Evolutionary conservation across 2,113 vertebrate species (phyloP).

Genomic region (Nothocercus nigrocapillus): DNA sequence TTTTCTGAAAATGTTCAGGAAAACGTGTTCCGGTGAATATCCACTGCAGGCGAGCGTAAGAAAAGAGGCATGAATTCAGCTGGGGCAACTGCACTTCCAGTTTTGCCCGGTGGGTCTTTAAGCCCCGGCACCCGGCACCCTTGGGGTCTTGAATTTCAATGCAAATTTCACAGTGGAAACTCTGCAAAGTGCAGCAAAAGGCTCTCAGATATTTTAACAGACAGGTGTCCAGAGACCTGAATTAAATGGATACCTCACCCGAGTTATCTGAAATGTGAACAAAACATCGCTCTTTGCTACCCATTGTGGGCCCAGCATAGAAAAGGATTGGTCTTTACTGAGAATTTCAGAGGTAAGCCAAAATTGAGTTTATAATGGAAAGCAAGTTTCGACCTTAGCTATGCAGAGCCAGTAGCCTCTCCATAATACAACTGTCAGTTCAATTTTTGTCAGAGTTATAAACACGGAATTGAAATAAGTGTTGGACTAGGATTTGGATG

Average conservation of each 20-base stretch:
- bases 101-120: background rate
- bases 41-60: background rate
- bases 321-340: slow-evolving; percentile 22
- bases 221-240: background rate
- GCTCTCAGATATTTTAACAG: background rate
- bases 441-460: slow-evolving; percentile 63
- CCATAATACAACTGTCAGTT: slow-evolving; percentile 67
- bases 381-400: slow-evolving; percentile 49
- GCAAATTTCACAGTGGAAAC: background rate
- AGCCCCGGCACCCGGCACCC: background rate
- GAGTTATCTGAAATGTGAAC: slow-evolving; percentile 7
- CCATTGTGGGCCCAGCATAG: background rate
- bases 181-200: background rate
- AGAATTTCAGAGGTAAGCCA: slow-evolving; percentile 46
- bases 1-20: slow-evolving; percentile 24
- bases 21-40: slow-evolving; percentile 1
- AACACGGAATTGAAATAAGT: slow-evolving; percentile 67
- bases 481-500: slow-evolving; percentile 57
- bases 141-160: background rate
- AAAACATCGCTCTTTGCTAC: background rate
- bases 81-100: background rate
- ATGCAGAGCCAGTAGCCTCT: slow-evolving; percentile 59
- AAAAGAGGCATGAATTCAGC: background rate
- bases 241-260: background rate
- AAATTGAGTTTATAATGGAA: slow-evolving; percentile 58